These are phyloP conservation scores for Notarius quadriscutis DNA, from an alignment of 2,113 vertebrate species.

Conservation along the genomic window DNA sequence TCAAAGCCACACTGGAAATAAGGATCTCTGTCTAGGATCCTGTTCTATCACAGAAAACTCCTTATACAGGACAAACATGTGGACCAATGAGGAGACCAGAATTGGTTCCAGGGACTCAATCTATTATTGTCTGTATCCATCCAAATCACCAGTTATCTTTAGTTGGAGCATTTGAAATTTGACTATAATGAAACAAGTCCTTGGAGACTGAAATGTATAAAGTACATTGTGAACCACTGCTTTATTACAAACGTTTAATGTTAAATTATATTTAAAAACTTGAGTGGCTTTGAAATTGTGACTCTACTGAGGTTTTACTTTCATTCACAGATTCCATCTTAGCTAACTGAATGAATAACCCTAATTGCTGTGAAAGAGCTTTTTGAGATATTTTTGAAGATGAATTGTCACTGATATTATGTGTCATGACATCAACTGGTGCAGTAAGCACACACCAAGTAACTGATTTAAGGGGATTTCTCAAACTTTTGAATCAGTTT, in stretches of 20 bases:
- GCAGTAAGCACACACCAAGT: background rate
- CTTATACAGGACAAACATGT: slow-evolving; percentile 22
- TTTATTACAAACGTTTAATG: background rate
- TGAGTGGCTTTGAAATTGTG: background rate
- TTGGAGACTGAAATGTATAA: background rate
- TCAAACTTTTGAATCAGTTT: background rate
- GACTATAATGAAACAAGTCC: background rate
- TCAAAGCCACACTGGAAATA: slow-evolving; percentile 57
- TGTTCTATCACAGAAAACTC: background rate
- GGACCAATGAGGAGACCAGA: slow-evolving; percentile 24
- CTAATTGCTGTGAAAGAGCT: background rate
- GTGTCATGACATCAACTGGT: background rate
- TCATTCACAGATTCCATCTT: background rate
- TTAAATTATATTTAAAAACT: background rate
- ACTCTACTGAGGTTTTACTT: slow-evolving; percentile 1
- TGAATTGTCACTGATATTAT: background rate
- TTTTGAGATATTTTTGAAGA: background rate
- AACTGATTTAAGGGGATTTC: background rate
- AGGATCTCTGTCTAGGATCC: slow-evolving; percentile 34
- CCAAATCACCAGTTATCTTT: background rate
- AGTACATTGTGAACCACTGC: slow-evolving; percentile 10
- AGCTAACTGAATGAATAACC: background rate
- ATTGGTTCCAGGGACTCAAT: slow-evolving; percentile 14
- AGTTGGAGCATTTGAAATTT: background rate
- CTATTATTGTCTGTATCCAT: background rate